phyloP scores from a whole-genome alignment of 2,888 invertebrate species.

The Poecilus cupreus region DNA sequence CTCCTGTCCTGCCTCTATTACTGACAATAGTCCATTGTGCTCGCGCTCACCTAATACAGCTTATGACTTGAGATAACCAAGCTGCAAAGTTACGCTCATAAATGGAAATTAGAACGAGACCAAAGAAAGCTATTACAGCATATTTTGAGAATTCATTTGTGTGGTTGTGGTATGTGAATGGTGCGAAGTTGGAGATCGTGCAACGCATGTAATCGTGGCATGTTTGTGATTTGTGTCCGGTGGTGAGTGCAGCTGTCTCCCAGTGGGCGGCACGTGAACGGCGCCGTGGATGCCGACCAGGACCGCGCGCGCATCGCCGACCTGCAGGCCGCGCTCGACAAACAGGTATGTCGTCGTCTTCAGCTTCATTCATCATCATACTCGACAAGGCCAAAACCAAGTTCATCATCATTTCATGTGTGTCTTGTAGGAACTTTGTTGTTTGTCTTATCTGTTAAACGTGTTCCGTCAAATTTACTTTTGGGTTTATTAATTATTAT shows the following conservation, averaged over 20 bases:
- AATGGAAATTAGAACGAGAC: background rate
- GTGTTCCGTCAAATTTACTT: background rate
- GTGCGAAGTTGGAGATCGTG: background rate
- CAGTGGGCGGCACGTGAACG: slow-evolving; percentile 74
- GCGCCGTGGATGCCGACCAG: slow-evolving; percentile 72
- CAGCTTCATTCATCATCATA: slow-evolving; percentile 11
- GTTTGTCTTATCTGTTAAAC: background rate
- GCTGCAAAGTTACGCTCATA: background rate
- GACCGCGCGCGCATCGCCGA: slow-evolving; percentile 82
- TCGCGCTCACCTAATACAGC: background rate
- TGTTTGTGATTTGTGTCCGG: slow-evolving; percentile 71
- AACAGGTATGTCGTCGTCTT: slow-evolving; percentile 80
- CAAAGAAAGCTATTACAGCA: too few relatives aligned
- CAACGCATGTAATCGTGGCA: slow-evolving; percentile 61
- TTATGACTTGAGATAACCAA: slow-evolving; percentile 4
- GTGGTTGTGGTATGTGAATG: background rate
- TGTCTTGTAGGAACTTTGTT: background rate
- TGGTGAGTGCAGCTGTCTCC: slow-evolving; percentile 71
- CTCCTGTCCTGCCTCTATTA: background rate
- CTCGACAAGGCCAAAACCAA: background rate
- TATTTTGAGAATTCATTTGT: too few relatives aligned
- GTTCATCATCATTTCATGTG: background rate
- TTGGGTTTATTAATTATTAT: background rate
- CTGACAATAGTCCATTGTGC: background rate
- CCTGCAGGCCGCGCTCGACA: slow-evolving; percentile 89